Evolutionary conservation across 35 echinoderm and acorn worm species (phyloP), one percentile per base, ranked within the genome.

Genomic region (Stichopus chloronotus): DNA sequence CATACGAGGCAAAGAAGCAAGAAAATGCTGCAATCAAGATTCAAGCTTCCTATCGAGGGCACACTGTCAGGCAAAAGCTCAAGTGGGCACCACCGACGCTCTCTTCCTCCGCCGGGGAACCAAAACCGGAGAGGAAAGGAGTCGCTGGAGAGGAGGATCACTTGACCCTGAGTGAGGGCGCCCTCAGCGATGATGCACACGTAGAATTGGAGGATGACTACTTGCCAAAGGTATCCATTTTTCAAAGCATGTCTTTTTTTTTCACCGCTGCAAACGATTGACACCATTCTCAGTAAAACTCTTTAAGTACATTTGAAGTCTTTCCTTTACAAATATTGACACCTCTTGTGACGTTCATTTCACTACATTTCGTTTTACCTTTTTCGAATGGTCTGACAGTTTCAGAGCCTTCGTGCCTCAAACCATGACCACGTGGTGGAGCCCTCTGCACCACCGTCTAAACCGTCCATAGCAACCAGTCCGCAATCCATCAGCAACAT

Each of bases 41-140:
- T 23, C 97, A 99, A 84, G 97, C 97, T 25, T 95, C 95, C 7
- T 99, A 90, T 79, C 84, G 97, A 53, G 97, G 97, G 5, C 97
- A 99, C 58, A 88, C 63, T 10, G 92, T 95, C 20, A 91, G 97
- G 57, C 95, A 99, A 79, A 93, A 85, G 69, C 90, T 98, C n/a
- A 83, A 95, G 74, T 98, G 96, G 96, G 88, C 76, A 54, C 53
- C 93, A 83, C 96, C 96, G 10, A 90, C 90, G 16, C 90, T 93
- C 16, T 63, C 23, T 19, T 94, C 96, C 0, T 78, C 93, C 5
- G 78, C 84, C 11, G 83, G 84, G 4, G 72, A 92, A 53, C 78
- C 92, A 53, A 78, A 76, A 76, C 63, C 68, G 59, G 53, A 69
- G 10, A 52, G 76, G 14, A 57, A 20, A 24, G 60, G 12, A 59